These are phyloP conservation scores for Entelurus aequoreus DNA, from an alignment of 2,113 vertebrate genomes.

Conservation along the genomic window DNA sequence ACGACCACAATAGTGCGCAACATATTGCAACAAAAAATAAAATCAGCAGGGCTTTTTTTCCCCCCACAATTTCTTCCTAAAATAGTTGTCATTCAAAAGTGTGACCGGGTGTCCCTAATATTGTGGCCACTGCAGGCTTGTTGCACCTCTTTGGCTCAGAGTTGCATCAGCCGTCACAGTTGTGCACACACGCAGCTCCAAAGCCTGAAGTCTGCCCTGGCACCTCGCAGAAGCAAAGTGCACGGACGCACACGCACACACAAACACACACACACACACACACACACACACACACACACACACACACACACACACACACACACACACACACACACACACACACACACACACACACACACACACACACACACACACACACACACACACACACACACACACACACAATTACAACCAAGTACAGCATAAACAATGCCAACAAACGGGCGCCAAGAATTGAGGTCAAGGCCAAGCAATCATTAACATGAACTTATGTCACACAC, in stretches of 20 bases:
- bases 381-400: too few species aligned
- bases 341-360: too few species aligned
- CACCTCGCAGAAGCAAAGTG: background rate
- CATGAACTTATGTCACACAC: background rate
- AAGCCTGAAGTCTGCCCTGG: background rate
- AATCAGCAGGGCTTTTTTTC: background rate
- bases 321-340: too few species aligned
- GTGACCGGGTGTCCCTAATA: background rate
- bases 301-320: too few species aligned
- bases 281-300: too few species aligned
- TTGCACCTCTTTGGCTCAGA: slow-evolving; percentile 57
- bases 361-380: too few species aligned
- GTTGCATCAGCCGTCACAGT: slow-evolving; percentile 57
- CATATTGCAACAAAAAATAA: too few species aligned
- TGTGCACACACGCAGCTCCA: slow-evolving; percentile 24
- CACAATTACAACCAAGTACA: too few species aligned
- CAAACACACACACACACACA: too few species aligned
- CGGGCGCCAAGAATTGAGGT: background rate
- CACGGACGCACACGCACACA: too few species aligned
- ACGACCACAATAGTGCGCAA: too few species aligned
- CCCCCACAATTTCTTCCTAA: background rate
- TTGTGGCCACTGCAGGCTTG: slow-evolving; percentile 18
- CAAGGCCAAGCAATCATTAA: background rate
- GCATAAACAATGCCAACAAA: too few species aligned
- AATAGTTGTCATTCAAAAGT: background rate